These are phyloP conservation scores for Macaria liturata DNA, from an alignment of 2,888 invertebrate species.

Conservation along the genomic window DNA sequence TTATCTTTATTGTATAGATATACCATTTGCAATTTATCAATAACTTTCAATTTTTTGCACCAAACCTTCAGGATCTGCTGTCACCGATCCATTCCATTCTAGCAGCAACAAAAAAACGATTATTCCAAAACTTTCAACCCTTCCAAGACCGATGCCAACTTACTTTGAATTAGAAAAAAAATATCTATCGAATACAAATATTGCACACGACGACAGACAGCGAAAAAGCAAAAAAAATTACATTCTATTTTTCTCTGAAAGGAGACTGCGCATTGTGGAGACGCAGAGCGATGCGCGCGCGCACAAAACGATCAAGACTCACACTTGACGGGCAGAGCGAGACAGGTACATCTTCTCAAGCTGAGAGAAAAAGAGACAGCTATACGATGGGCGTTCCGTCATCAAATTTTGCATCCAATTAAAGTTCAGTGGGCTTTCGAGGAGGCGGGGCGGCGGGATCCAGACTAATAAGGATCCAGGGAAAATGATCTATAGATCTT, in stretches of 20 bases:
- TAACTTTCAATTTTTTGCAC: slow-evolving; percentile 22
- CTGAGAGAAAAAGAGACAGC: slow-evolving; percentile 45
- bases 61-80: slow-evolving; percentile 42
- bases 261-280: slow-evolving; percentile 69
- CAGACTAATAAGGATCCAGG: slow-evolving; percentile 78
- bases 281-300: slow-evolving; percentile 57
- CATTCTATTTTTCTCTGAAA: slow-evolving; percentile 78
- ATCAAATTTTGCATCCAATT: slow-evolving; percentile 76
- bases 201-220: slow-evolving; percentile 71
- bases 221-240: slow-evolving; percentile 65
- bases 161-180: slow-evolving; percentile 69
- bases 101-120: slow-evolving; percentile 38
- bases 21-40: no score
- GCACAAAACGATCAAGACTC: slow-evolving; percentile 68
- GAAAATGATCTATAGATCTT: slow-evolving; percentile 79
- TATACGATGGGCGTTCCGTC: slow-evolving; percentile 66
- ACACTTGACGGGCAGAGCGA: slow-evolving; percentile 50
- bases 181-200: slow-evolving; percentile 74
- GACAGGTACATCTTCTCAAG: slow-evolving; percentile 31
- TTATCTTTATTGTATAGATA: no score
- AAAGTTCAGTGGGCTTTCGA: slow-evolving; percentile 80
- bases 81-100: slow-evolving; percentile 47
- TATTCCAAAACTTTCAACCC: slow-evolving; percentile 27
- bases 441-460: slow-evolving; percentile 69
- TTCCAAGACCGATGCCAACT: slow-evolving; percentile 56